phyloP scores from a whole-genome alignment of 2,888 invertebrate genomes.

The Drosophila niveifrons region DNA sequence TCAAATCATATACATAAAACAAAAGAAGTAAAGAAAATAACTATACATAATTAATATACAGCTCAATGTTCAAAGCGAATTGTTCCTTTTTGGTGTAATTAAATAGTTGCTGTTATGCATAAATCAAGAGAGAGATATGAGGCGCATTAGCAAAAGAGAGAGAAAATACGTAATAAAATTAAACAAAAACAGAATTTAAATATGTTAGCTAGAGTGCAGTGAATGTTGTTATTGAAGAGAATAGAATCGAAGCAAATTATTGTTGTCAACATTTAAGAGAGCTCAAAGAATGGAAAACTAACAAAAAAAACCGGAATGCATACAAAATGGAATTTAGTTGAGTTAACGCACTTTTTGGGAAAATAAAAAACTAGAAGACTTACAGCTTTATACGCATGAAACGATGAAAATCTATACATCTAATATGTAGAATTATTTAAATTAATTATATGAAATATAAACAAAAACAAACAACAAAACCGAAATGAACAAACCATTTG shows the following conservation, averaged over 20 bases:
- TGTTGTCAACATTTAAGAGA: constrained; percentile 67
- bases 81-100: constrained; percentile 72
- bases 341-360: constrained; percentile 68
- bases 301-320: constrained; percentile 40
- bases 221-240: constrained; percentile 42
- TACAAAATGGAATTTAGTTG: constrained; percentile 72
- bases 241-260: constrained; percentile 34
- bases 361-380: constrained; percentile 78
- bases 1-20: constrained; percentile 26
- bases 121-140: constrained; percentile 10
- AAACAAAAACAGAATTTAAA: constrained; percentile 38
- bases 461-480: constrained; percentile 11
- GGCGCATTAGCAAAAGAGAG: constrained; percentile 25
- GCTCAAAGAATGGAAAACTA: constrained; percentile 41
- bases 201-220: constrained; percentile 51
- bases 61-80: constrained; percentile 81
- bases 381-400: constrained; percentile 80
- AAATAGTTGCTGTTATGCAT: constrained; percentile 51
- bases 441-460: constrained; percentile 53
- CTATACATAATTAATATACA: constrained; percentile 51
- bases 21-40: not conserved
- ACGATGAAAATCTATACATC: constrained; percentile 66
- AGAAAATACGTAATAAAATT: constrained; percentile 46
- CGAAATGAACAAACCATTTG: constrained; percentile 30
- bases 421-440: constrained; percentile 72